Conservation (phyloP, 2,797 vertebrate species). For the Peromyscus melanophrys region DNA sequence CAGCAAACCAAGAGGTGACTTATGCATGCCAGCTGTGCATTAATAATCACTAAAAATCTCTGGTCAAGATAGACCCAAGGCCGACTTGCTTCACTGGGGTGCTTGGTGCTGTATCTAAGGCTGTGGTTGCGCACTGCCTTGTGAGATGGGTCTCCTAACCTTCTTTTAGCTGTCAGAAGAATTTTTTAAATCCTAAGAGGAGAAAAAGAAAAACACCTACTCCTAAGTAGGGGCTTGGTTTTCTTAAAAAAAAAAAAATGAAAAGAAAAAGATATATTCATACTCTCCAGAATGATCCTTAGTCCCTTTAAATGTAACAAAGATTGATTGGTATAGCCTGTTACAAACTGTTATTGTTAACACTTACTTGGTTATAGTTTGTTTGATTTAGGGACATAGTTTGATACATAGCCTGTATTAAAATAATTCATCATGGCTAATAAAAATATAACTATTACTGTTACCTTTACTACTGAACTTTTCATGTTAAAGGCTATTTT, state of each 20-base stretch:
- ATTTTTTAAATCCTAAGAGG: background rate
- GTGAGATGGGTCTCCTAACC: background rate
- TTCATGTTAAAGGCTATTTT: background rate
- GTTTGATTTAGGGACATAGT: constrained; percentile 68
- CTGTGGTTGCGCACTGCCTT: constrained; percentile 55
- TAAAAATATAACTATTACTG: background rate
- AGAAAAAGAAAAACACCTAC: background rate
- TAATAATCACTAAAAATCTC: constrained; percentile 87
- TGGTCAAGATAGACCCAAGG: constrained; percentile 71
- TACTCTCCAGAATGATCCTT: background rate
- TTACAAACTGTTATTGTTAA: background rate
- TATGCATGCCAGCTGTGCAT: constrained; percentile 91
- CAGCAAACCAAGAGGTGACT: constrained; percentile 99
- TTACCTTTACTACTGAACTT: background rate
- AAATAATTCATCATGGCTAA: background rate
- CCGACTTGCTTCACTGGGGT: constrained; percentile 77
- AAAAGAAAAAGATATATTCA: background rate
- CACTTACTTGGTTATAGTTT: constrained; percentile 55
- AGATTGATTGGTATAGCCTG: background rate
- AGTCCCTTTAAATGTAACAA: constrained; percentile 1
- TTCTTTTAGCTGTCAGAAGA: background rate
- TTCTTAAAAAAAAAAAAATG: background rate
- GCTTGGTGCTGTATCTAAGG: constrained; percentile 68
- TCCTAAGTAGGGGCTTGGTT: background rate
- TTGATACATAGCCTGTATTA: background rate